Base-by-base conservation (phyloP, 2,797 vertebrate genomes). In the Pelochelys cantorii region DNA sequence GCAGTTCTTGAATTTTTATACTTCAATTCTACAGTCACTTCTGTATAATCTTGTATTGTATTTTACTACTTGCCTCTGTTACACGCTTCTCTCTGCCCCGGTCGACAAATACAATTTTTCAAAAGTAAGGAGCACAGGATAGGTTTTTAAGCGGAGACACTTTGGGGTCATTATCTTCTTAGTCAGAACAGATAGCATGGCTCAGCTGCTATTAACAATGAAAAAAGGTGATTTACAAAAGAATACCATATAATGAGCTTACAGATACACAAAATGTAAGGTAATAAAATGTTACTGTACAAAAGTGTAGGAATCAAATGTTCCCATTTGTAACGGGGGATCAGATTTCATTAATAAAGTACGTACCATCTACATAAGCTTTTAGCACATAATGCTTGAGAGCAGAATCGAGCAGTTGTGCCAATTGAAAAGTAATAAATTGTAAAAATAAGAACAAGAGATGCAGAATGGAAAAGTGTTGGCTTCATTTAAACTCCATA, bases 361-460 rank as follows among this genome's bases (percentile, higher is more conserved):
- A n/a, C 3, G 2, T 77, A 23, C 71, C 54, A 53, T 59, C 20
- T 85, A 60, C n/a, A 18, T 57, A 78, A n/a, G 20, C 52, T 89
- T 93, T 87, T 91, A 90, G 83, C 57, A 86, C 8, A 71, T 83
- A 94, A 86, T 92, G 20, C 6, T n/a, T 91, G 55, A 60, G 90
- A 90, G 95, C 86, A 80, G 88, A 75, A 53, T 83, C 91, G 68
- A 90, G 29, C 5, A 62, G 42, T 65, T 92, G 81, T 29, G 83
- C 31, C 31, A 92, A 94, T 93, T 88, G 86, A 94, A 90, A 81
- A 60, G 27, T 81, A 92, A 90, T 92, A 83, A 92, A 3, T 27
- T 91, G n/a, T 93, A 91, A 62, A 92, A 96, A 89, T 87, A 92
- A 86, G 77, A 90, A 87, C 54, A 56, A 60, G 75, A 34, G 83